Evolutionary conservation across 1,140 invertebrate genomes (phyloP).

Genomic region (Cardiocondyla obscurior): DNA sequence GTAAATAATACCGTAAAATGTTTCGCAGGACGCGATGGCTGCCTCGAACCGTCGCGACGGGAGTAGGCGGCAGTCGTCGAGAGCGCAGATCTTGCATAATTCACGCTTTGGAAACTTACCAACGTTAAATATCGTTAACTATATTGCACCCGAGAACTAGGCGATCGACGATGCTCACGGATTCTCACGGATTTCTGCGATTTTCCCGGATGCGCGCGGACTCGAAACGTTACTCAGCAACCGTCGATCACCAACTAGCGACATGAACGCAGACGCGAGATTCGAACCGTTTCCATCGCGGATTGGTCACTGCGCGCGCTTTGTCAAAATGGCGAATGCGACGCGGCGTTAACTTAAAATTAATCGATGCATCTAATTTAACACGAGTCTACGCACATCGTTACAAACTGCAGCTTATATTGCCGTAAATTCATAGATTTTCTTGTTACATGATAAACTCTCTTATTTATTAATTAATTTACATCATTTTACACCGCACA

Average conservation of each 20-base stretch:
- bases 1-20: background rate
- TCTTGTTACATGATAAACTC: no score
- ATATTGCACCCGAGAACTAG: background rate
- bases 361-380: slow-evolving; percentile 1
- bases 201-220: background rate
- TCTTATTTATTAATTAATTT: no score
- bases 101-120: slow-evolving; percentile 9
- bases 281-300: background rate
- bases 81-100: slow-evolving; percentile 54
- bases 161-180: background rate
- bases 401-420: no score
- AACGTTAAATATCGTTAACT: background rate
- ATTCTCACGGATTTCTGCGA: background rate
- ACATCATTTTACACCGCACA: no score
- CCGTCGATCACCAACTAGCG: background rate
- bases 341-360: no score
- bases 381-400: background rate
- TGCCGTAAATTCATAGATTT: no score
- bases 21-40: no score
- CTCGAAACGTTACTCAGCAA: no score
- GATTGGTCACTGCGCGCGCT: background rate
- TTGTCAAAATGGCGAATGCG: background rate
- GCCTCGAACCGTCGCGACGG: slow-evolving; percentile 71
- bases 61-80: slow-evolving; percentile 62
- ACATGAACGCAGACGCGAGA: slow-evolving; percentile 6